phyloP scores from a whole-genome alignment of 2,113 vertebrate genomes.

The Thymallus thymallus region DNA sequence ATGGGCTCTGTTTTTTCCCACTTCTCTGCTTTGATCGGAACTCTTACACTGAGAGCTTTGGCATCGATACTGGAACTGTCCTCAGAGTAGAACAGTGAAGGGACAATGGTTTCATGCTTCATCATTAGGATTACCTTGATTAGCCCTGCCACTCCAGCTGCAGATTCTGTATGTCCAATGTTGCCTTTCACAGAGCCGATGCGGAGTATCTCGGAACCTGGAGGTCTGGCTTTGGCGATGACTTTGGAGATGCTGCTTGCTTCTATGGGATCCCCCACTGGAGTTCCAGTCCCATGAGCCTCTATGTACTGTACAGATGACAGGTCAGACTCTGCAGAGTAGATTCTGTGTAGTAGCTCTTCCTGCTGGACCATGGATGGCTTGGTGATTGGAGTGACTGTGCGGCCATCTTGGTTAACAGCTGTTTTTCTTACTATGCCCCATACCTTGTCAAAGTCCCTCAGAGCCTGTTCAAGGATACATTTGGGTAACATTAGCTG shows the following conservation, averaged over 20 bases:
- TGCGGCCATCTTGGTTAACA: constrained; percentile 79
- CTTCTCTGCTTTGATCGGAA: constrained; percentile 70
- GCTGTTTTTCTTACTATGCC: constrained; percentile 77
- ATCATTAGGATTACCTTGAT: constrained; percentile 92
- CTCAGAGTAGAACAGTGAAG: constrained; percentile 80
- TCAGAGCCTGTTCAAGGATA: constrained; percentile 68
- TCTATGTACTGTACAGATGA: constrained; percentile 78
- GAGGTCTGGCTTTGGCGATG: constrained; percentile 66
- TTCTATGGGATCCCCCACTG: constrained; percentile 76
- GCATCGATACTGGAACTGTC: constrained; percentile 72
- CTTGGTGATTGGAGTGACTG: constrained; percentile 75
- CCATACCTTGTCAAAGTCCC: constrained; percentile 79
- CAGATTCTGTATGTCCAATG: constrained; percentile 84
- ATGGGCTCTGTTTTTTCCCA: constrained; percentile 70
- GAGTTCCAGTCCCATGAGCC: constrained; percentile 81
- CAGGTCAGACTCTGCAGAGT: constrained; percentile 66
- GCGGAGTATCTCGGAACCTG: constrained; percentile 51
- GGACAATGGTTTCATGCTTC: constrained; percentile 80
- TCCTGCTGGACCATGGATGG: constrained; percentile 76
- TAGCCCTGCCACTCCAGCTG: constrained; percentile 81
- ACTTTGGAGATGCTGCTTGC: constrained; percentile 73
- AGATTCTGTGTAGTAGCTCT: constrained; percentile 74
- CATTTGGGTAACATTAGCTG: constrained; percentile 6
- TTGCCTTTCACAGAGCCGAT: constrained; percentile 84
- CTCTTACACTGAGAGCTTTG: constrained; percentile 69